Percentiles rank a stretch among this genome's conserved stretches.
Conservation (phyloP, 2,797 vertebrate species). For the Sebastes iracundus region DNA sequence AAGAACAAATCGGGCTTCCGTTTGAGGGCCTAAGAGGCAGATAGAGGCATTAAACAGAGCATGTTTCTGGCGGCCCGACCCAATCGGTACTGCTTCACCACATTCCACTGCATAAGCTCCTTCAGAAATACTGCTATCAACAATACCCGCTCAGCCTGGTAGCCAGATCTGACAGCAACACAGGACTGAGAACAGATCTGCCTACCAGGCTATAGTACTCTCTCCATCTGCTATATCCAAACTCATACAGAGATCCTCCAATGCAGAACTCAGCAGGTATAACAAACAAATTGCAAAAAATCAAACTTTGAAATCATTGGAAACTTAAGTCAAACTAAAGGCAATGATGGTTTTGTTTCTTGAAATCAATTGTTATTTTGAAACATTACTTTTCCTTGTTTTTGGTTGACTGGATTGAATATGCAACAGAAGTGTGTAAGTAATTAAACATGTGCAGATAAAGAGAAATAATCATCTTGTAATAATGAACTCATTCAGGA, state of each 20-base stretch:
- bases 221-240: slow-evolving; percentile 72
- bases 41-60: slow-evolving; percentile 81
- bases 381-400: slow-evolving; percentile 74
- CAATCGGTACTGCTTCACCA: slow-evolving; percentile 57
- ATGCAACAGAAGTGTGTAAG: slow-evolving; percentile 85
- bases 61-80: slow-evolving; percentile 50
- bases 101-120: slow-evolving; percentile 70
- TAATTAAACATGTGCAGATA: slow-evolving; percentile 87
- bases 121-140: slow-evolving; percentile 64
- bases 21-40: slow-evolving; percentile 96
- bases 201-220: slow-evolving; percentile 78
- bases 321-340: slow-evolving; percentile 86
- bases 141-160: slow-evolving; percentile 74
- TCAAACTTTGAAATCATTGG: slow-evolving; percentile 83
- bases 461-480: slow-evolving; percentile 86
- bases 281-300: slow-evolving; percentile 85
- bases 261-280: slow-evolving; percentile 82
- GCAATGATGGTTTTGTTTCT: slow-evolving; percentile 75
- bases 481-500: slow-evolving; percentile 88
- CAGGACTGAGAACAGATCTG: slow-evolving; percentile 69
- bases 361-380: slow-evolving; percentile 51
- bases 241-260: slow-evolving; percentile 80
- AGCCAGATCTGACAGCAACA: slow-evolving; percentile 71
- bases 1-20: slow-evolving; percentile 98
- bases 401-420: slow-evolving; percentile 82